Conservation (phyloP, 1,140 invertebrate genomes). For the Drusus annulatus region DNA sequence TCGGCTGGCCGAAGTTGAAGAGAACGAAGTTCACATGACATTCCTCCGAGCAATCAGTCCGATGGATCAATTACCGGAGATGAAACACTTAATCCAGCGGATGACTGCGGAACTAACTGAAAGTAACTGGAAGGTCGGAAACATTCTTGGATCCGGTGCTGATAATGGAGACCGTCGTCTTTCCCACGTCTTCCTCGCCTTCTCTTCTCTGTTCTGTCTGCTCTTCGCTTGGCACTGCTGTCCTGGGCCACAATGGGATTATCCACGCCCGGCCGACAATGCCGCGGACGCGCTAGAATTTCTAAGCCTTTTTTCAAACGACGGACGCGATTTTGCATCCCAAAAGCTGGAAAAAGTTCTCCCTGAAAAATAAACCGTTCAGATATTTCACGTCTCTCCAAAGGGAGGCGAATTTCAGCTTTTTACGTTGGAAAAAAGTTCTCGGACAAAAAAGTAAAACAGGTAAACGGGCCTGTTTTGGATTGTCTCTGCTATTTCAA, state of each 20-base stretch:
- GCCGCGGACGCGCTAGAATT: conserved; percentile 43
- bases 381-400: conserved; percentile 25
- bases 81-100: conserved; percentile 10
- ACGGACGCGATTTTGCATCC: conserved; percentile 53
- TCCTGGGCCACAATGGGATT: conserved; percentile 52
- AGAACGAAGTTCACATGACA: not conserved
- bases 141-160: not conserved
- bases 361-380: conserved; percentile 3
- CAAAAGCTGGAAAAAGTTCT: conserved; percentile 41
- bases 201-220: conserved; percentile 52
- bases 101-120: conserved; percentile 26
- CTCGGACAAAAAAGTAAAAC: not conserved
- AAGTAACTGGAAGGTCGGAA: not conserved
- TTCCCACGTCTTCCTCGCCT: conserved; percentile 47
- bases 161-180: conserved; percentile 29
- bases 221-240: conserved; percentile 28
- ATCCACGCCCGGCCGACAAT: conserved; percentile 44
- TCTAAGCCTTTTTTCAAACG: conserved; percentile 31
- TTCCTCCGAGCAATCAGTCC: not conserved
- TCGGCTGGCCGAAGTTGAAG: too few species aligned
- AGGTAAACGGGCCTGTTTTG: not conserved
- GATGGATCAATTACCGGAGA: conserved; percentile 17
- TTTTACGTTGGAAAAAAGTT: not conserved
- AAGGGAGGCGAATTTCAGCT: conserved; percentile 19
- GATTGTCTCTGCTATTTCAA: too few species aligned